Base-by-base conservation (phyloP, 2,888 invertebrate genomes). In the Tenthredo amoena region DNA sequence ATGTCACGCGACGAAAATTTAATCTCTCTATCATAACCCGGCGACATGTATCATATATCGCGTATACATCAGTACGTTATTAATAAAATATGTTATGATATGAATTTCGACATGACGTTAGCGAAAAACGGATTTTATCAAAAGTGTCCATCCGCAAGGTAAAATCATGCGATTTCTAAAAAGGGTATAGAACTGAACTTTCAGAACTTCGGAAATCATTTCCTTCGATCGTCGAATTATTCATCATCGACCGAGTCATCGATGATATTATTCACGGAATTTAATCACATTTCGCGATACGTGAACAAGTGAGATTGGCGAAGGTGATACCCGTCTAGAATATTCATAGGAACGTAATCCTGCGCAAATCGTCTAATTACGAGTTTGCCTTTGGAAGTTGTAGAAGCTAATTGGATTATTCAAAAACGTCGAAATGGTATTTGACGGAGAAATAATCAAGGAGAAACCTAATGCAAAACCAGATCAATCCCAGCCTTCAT, bases 1-100 rank as follows among this genome's bases (percentile, higher is more conserved):
- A 40, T 72, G 71, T 62, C 62, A 62, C 62, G 62, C 62, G 12
- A 62, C 62, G 62, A 62, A 62, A 62, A 62, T 62, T 62, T 62
- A 26, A 62, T 62, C 26, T 62, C 10, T 26, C 12, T 10, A 21
- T 12, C 12, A 47, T 40, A 72, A 5, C 15, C 9, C 37, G 37
- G 5, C 12, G 37, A 37, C 7, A 7, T 37, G n/a, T 71, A 71
- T 71, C 26, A 18, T 71, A 37, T 37, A 71, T 71, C 21, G 62
- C 26, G 62, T 4, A 26, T 26, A 62, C 26, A 2, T 62, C 6
- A 18, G 3, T 26, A 26, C 62, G 26, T 62, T 62, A 12, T 26
- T 26, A 62, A 12, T 62, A 62, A 62, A 26, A 62, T 58, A 9
- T 58, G 58, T 21, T 12, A 26, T 26, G 4, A n/a, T n/a, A 55